A percentile compares a stretch with the other conserved stretches of the same genome.
Evolutionary conservation across 2,888 invertebrate species (phyloP).

Genomic region (Allolobophora icterica): DNA sequence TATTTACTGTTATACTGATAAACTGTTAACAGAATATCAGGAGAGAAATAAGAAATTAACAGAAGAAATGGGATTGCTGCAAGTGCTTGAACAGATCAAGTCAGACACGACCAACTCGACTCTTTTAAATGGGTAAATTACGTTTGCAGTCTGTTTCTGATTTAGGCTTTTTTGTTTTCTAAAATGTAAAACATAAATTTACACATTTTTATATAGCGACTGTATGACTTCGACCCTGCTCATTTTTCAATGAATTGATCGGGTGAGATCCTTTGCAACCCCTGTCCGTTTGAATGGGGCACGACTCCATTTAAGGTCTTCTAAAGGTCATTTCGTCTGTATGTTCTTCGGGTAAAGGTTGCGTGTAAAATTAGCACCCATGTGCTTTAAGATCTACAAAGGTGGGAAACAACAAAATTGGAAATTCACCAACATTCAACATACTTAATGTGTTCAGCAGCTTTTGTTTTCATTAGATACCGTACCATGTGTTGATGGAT

Average conservation of each 20-base stretch:
- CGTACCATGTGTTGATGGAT: no score
- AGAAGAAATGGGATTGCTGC: constrained; percentile 25
- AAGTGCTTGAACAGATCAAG: constrained; percentile 21
- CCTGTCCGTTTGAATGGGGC: no score
- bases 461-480: not conserved
- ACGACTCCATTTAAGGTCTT: no score
- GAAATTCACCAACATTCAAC: not conserved
- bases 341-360: not conserved
- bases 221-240: no score
- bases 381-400: not conserved
- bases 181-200: not conserved
- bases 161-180: not conserved
- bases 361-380: not conserved
- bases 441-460: not conserved
- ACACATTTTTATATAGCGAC: no score
- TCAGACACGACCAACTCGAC: not conserved
- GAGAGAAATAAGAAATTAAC: constrained; percentile 21
- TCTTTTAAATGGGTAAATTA: not conserved
- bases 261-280: no score
- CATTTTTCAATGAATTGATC: no score
- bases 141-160: not conserved
- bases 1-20: not conserved
- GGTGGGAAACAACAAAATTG: not conserved
- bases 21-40: not conserved
- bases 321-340: not conserved